A percentile compares a stretch with the other conserved stretches of the same genome.
These are phyloP conservation scores for Acrobasis consociella DNA, from an alignment of 2,888 invertebrate genomes.

Conservation along the genomic window DNA sequence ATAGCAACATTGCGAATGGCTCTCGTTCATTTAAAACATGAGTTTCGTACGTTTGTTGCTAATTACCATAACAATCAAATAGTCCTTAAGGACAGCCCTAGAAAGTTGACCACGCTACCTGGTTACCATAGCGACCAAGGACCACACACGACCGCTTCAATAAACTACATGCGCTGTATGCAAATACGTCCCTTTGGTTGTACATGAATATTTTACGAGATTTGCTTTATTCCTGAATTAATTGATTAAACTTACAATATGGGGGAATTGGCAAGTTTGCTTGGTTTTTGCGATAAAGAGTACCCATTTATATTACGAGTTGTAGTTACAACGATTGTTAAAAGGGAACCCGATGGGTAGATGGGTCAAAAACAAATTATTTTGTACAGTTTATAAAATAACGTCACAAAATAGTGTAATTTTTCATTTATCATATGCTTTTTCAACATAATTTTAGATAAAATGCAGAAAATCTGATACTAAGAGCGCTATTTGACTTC, in stretches of 20 bases:
- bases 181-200: slow-evolving; percentile 62
- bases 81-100: slow-evolving; percentile 21
- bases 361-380: too few relatives aligned
- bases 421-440: too few relatives aligned
- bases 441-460: too few relatives aligned
- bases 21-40: background rate
- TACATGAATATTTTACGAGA: slow-evolving; percentile 59
- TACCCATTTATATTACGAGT: too few relatives aligned
- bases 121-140: slow-evolving; percentile 69
- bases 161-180: slow-evolving; percentile 46
- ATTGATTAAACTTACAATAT: slow-evolving; percentile 45
- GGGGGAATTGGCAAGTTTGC: slow-evolving; percentile 7
- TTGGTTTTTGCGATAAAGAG: background rate
- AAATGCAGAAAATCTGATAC: too few relatives aligned
- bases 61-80: slow-evolving; percentile 8
- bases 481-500: too few relatives aligned
- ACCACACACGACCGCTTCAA: slow-evolving; percentile 71
- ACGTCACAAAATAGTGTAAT: too few relatives aligned
- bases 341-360: too few relatives aligned
- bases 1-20: background rate
- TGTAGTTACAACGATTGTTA: background rate
- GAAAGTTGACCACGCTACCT: slow-evolving; percentile 34
- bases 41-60: background rate
- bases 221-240: slow-evolving; percentile 60
- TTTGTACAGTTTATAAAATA: too few relatives aligned